A percentile compares a stretch with the other conserved stretches of the same genome.
Conservation (phyloP, 1,140 invertebrate genomes). For the Hylaeus volcanicus region DNA sequence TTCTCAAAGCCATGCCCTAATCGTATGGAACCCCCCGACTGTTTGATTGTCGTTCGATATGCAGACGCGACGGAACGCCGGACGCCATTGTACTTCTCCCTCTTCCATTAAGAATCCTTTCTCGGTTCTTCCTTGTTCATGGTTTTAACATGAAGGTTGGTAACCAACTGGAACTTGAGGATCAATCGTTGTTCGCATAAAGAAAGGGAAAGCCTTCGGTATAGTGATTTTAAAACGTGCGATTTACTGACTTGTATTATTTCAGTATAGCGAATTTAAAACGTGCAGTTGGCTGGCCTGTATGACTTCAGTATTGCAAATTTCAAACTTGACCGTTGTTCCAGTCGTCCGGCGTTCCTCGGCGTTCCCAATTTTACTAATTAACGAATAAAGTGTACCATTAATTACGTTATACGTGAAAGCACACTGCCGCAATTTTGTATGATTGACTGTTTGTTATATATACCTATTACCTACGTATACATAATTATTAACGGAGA, state of each 20-base stretch:
- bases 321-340: no score
- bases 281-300: no score
- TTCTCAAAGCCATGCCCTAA: constrained; percentile 27
- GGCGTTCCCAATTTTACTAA: constrained; percentile 54
- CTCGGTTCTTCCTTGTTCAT: not conserved
- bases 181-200: no score
- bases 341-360: constrained; percentile 52
- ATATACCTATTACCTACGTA: constrained; percentile 61
- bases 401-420: constrained; percentile 66
- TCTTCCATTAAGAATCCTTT: not conserved
- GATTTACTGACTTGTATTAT: not conserved
- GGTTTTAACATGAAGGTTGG: no score
- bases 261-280: not conserved
- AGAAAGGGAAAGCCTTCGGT: no score
- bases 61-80: constrained; percentile 51
- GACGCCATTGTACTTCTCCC: constrained; percentile 10
- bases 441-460: constrained; percentile 72
- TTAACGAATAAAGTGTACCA: constrained; percentile 54
- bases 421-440: constrained; percentile 74
- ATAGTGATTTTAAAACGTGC: no score
- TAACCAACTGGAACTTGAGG: no score
- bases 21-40: constrained; percentile 28
- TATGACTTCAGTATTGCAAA: no score
- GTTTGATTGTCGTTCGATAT: constrained; percentile 50
- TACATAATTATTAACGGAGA: constrained; percentile 54